A percentile compares a stretch with the other conserved stretches of the same genome.
phyloP scores from a whole-genome alignment of 2,888 invertebrate species.

The Drosophila rubida region DNA sequence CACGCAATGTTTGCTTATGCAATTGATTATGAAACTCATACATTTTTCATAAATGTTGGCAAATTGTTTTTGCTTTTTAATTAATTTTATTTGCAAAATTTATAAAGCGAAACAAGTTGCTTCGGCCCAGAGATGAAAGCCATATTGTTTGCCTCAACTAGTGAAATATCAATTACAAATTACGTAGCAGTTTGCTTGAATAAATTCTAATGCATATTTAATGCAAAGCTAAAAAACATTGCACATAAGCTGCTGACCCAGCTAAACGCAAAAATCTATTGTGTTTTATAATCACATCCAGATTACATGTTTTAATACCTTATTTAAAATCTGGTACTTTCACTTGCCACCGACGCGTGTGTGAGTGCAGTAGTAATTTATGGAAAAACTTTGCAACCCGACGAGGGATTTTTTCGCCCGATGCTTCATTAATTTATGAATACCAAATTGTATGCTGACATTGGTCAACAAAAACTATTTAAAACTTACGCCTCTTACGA shows the following conservation, averaged over 20 bases:
- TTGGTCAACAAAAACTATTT: slow-evolving; percentile 72
- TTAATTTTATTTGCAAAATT: slow-evolving; percentile 10
- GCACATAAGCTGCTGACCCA: neutral
- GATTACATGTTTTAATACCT: slow-evolving; percentile 64
- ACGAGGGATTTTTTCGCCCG: slow-evolving; percentile 38
- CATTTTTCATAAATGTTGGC: neutral
- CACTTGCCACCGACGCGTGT: neutral
- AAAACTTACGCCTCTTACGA: slow-evolving; percentile 65
- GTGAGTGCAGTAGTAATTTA: slow-evolving; percentile 52
- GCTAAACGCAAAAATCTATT: neutral
- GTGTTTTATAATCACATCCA: slow-evolving; percentile 39
- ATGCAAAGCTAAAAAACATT: slow-evolving; percentile 24
- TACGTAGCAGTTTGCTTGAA: slow-evolving; percentile 1
- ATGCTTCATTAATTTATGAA: slow-evolving; percentile 78
- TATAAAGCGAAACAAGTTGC: neutral
- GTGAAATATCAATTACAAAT: slow-evolving; percentile 10
- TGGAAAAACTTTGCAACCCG: slow-evolving; percentile 66
- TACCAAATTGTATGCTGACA: slow-evolving; percentile 74
- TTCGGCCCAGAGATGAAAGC: neutral
- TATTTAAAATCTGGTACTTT: slow-evolving; percentile 46
- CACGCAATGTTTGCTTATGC: neutral
- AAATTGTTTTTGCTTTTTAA: neutral
- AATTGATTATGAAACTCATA: neutral
- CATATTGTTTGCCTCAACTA: neutral
- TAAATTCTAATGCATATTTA: slow-evolving; percentile 19